Evolutionary conservation across 1,140 invertebrate species (phyloP), one percentile per base, ranked within the genome.

Genomic region (Drosophila yakuba): DNA sequence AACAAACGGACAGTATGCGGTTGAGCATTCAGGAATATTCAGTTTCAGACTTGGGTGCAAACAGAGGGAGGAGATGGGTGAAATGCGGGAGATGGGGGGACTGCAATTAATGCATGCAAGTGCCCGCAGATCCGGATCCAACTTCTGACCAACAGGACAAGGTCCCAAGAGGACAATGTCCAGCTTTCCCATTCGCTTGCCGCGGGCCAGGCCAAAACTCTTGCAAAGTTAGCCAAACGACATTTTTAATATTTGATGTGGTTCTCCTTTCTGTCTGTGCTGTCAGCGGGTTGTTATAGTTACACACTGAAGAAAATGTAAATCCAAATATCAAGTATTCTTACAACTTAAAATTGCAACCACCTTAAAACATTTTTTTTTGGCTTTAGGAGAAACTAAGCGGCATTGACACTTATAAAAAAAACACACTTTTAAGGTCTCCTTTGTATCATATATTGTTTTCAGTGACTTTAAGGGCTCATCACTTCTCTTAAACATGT

Each of bases 171-270:
- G 35, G 11, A 55, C 67, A 56, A 32, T 45, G 48, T 14, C 17
- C 35, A 23, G 25, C 28, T 20, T 3, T 15, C 15, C 43, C 8
- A 4, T 7, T 25, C 20, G 36, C 15, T 20, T 15, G 25, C 47
- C 59, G 32, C 23, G 38, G 59, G 36, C 58, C 56, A 45, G 38
- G 50, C 14, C 23, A 45, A 45, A 54, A 68, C 35, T 47, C 25
- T 35, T 17, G 10, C 38, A 32, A 76, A 67, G 61, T 76, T 75
- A 14, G 41, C 28, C 36, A 41, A 43, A 64, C 44, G 50, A 68
- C 62, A 17, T 35, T 68, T 76, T 68, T 60, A 76, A 76, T 76
- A 75, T 76, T 77, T 76, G 20, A 76, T 68, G 36, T 14, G 38
- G n/a, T 48, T 44, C 38, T 28, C 14, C 20, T 12, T 36, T 25